phyloP scores from a whole-genome alignment of 2,888 invertebrate genomes.

The Erebia ligea region DNA sequence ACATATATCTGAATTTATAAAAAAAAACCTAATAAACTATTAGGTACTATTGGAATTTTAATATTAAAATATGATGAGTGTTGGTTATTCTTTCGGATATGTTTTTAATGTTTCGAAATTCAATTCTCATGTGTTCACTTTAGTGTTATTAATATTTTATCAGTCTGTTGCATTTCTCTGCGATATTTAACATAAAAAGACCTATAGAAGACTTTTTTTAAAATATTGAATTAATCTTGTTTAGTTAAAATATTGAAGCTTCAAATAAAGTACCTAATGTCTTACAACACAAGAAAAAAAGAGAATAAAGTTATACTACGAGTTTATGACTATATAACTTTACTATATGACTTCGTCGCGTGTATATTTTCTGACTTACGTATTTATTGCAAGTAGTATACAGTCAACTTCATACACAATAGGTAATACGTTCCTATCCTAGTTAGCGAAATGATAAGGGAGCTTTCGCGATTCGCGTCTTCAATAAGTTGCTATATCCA shows the following conservation, averaged over 20 bases:
- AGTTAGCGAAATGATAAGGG: too few relatives aligned
- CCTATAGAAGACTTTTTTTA: too few relatives aligned
- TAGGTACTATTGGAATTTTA: not conserved
- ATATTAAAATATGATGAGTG: not conserved
- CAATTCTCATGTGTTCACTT: not conserved
- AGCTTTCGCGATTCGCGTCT: too few relatives aligned
- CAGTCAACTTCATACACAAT: not conserved
- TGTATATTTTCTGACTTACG: too few relatives aligned
- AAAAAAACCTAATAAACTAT: too few relatives aligned
- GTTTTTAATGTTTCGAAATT: constrained; percentile 1
- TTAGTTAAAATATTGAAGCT: not conserved
- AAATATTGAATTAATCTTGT: not conserved
- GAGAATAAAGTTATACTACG: too few relatives aligned
- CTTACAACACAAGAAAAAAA: not conserved
- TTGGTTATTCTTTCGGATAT: not conserved
- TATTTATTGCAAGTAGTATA: too few relatives aligned
- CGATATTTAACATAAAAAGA: not conserved
- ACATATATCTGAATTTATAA: too few relatives aligned
- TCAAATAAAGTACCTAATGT: not conserved
- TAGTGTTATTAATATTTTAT: not conserved
- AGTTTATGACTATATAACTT: too few relatives aligned
- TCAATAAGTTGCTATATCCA: too few relatives aligned
- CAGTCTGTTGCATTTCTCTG: not conserved
- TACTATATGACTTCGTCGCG: too few relatives aligned
- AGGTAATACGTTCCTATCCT: not conserved